These are phyloP conservation scores for Polyergus mexicanus DNA, from an alignment of 1,140 invertebrate genomes.

Conservation along the genomic window DNA sequence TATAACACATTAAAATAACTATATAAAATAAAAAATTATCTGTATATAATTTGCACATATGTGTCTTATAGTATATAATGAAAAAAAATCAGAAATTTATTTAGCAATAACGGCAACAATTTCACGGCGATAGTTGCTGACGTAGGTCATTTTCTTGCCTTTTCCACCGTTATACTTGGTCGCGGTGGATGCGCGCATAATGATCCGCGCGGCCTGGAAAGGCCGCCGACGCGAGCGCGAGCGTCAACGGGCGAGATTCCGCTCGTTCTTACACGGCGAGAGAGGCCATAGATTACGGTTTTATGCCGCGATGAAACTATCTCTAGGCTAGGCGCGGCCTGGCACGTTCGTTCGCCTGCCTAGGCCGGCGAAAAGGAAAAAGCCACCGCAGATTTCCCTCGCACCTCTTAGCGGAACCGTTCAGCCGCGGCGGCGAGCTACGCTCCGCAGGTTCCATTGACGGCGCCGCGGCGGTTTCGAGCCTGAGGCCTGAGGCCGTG, in stretches of 20 bases:
- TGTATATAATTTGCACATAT: too few relatives aligned
- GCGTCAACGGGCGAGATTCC: constrained; percentile 56
- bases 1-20: background rate
- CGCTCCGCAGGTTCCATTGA: constrained; percentile 49
- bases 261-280: constrained; percentile 67
- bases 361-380: constrained; percentile 58
- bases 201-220: constrained; percentile 53
- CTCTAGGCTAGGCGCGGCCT: constrained; percentile 63
- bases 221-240: constrained; percentile 17
- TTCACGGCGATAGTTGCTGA: constrained; percentile 10
- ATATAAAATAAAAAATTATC: background rate
- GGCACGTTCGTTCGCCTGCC: constrained; percentile 58
- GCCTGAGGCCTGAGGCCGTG: constrained; percentile 30
- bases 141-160: constrained; percentile 21
- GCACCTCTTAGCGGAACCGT: constrained; percentile 53
- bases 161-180: background rate
- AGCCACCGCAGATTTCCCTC: constrained; percentile 68
- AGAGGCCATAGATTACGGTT: constrained; percentile 73
- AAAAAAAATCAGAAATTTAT: constrained; percentile 2
- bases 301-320: constrained; percentile 69
- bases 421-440: constrained; percentile 34
- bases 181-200: constrained; percentile 45
- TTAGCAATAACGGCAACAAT: background rate
- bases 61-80: background rate
- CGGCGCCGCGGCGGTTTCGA: constrained; percentile 52